These are phyloP conservation scores for Falcaria lacertinaria DNA, from an alignment of 2,888 invertebrate species.

Conservation along the genomic window DNA sequence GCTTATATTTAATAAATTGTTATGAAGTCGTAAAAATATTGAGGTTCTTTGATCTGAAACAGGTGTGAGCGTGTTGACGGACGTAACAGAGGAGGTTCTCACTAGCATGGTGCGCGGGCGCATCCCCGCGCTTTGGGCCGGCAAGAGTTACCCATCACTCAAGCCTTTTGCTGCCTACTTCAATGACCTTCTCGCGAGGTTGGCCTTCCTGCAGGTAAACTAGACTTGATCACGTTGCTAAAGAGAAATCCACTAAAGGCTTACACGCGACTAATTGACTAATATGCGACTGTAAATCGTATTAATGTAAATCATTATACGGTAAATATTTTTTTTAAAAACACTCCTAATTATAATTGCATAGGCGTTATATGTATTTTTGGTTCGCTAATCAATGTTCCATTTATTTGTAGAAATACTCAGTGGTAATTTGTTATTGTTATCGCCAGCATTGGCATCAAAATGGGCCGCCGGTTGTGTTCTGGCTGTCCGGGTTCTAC, in stretches of 20 bases:
- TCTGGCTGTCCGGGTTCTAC: constrained; percentile 96
- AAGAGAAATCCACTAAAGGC: too few relatives aligned
- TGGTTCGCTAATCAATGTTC: too few relatives aligned
- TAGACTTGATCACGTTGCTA: not conserved
- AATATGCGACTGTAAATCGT: too few relatives aligned
- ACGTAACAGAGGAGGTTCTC: constrained; percentile 91
- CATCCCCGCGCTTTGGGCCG: constrained; percentile 91
- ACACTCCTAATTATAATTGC: too few relatives aligned
- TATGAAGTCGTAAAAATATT: too few relatives aligned
- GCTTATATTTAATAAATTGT: too few relatives aligned
- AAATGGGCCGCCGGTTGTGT: constrained; percentile 88
- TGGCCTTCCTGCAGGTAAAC: constrained; percentile 89
- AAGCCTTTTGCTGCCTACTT: constrained; percentile 94
- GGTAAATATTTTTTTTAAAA: too few relatives aligned
- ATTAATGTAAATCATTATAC: too few relatives aligned
- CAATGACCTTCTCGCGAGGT: constrained; percentile 89
- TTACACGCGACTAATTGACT: too few relatives aligned
- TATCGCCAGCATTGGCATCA: constrained; percentile 93
- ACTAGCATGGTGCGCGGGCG: constrained; percentile 90
- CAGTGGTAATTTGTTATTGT: too few relatives aligned
- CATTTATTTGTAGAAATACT: too few relatives aligned
- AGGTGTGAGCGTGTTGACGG: constrained; percentile 93
- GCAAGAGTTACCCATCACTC: constrained; percentile 93
- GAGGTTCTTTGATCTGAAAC: constrained; percentile 7
- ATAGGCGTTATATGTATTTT: too few relatives aligned